These are phyloP conservation scores for Tiaroga cobitis DNA, from an alignment of 2,797 vertebrate genomes.

Conservation along the genomic window DNA sequence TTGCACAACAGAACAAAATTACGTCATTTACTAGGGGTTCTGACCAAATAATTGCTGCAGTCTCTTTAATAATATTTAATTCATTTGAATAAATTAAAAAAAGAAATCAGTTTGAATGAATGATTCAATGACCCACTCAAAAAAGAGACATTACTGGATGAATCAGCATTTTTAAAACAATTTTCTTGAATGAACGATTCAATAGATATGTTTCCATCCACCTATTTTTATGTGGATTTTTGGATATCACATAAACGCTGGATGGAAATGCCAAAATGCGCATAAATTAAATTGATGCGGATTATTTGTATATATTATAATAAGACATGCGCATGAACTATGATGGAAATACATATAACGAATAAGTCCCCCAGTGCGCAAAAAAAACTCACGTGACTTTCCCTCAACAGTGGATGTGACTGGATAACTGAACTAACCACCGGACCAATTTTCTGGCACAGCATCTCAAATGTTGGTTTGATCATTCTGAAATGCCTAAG, in stretches of 20 bases:
- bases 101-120: background rate
- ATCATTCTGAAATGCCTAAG: background rate
- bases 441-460: background rate
- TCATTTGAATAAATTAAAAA: background rate
- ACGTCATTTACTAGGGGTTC: background rate
- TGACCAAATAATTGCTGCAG: background rate
- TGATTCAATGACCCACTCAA: too few species aligned
- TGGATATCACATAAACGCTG: background rate
- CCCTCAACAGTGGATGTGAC: background rate
- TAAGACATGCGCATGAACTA: background rate
- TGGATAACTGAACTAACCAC: background rate
- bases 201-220: background rate
- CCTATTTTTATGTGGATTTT: background rate
- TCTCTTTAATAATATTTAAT: background rate
- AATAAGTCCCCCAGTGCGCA: background rate
- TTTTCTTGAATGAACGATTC: background rate
- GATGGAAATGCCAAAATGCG: background rate
- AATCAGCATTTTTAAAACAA: too few species aligned
- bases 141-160: too few species aligned
- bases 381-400: background rate
- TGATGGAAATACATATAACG: background rate
- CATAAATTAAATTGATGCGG: background rate
- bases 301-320: background rate
- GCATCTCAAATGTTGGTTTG: background rate
- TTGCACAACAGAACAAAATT: background rate